These are phyloP conservation scores for Chelonus insularis DNA, from an alignment of 1,140 invertebrate genomes.

Conservation along the genomic window DNA sequence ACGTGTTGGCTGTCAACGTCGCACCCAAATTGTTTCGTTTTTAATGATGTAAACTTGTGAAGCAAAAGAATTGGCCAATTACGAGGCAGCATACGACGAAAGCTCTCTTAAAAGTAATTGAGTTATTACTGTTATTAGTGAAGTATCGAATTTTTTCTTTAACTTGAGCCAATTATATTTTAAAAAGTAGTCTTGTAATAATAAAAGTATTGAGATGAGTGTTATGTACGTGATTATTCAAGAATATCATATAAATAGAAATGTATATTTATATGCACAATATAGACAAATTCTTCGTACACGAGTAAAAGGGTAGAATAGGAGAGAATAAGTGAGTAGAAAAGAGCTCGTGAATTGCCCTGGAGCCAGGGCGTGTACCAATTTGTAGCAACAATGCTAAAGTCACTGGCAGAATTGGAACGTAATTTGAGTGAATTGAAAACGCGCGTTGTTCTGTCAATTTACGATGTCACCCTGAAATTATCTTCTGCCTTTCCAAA, in stretches of 20 bases:
- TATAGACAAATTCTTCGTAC: neutral
- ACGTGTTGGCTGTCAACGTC: conserved; percentile 35
- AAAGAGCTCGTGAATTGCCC: conserved; percentile 28
- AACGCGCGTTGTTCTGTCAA: conserved; percentile 57
- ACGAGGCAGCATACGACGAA: neutral
- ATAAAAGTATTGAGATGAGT: too few species aligned
- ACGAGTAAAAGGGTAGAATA: neutral
- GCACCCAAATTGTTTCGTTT: conserved; percentile 37
- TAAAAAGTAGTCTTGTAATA: too few species aligned
- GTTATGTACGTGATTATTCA: neutral
- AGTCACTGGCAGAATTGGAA: conserved; percentile 59
- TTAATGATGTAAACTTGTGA: conserved; percentile 40
- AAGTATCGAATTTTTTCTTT: neutral
- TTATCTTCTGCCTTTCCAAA: conserved; percentile 46
- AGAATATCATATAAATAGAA: conserved; percentile 3
- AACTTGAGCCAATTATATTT: too few species aligned
- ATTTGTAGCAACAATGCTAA: conserved; percentile 59
- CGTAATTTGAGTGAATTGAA: conserved; percentile 59
- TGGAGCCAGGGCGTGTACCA: conserved; percentile 57
- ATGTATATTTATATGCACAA: neutral
- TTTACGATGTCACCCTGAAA: conserved; percentile 53
- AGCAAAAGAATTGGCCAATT: neutral
- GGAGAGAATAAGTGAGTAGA: conserved; percentile 25
- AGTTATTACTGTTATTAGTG: neutral
- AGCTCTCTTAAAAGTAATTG: neutral